Evolutionary conservation across 2,888 invertebrate genomes (phyloP), one percentile per base, ranked within the genome.

Genomic region (Noctua pronuba): DNA sequence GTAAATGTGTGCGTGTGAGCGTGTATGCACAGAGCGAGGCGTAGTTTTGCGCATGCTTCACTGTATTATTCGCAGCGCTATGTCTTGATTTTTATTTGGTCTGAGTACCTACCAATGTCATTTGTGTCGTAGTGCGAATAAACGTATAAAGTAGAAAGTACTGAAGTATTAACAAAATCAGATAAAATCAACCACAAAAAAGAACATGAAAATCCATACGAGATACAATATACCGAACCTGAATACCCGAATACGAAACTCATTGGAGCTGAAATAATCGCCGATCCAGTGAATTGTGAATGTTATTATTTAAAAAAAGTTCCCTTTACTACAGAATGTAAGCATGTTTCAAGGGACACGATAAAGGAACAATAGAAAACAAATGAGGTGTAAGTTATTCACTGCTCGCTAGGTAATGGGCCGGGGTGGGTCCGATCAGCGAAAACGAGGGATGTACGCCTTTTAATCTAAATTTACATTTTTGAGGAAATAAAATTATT

Each of bases 341-440:
- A 87, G 79, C 88, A 90, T 90, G 88, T 90, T 74, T 90, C 88
- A 90, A 90, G 90, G 92, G 91, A 91, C 90, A 90, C 87, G 92
- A 90, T 92, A 92, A 93, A 91, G 91, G 92, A 93, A 95, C 94
- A 94, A 95, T 95, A 92, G 93, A 91, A 93, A 94, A 92, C 93
- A 94, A 95, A 95, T 95, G 95, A 94, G 91, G 91, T 92, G 94
- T 92, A 92, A 94, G 93, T 92, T 94, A 94, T 93, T 92, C 92
- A 91, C 90, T 90, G 91, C 82, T 92, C 90, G 86, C 86, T 84
- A 83, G 86, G 90, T 91, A 91, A 93, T 92, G 92, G 90, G 44
- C 70, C 68, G 79, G 86, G 88, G 82, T 83, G 82, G 86, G 85
- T 86, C 88, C 81, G 83, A 79, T 84, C 86, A 85, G 75, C 71